Evolutionary conservation across 2,888 invertebrate species (phyloP).

Genomic region (Leptogaster cylindrica): DNA sequence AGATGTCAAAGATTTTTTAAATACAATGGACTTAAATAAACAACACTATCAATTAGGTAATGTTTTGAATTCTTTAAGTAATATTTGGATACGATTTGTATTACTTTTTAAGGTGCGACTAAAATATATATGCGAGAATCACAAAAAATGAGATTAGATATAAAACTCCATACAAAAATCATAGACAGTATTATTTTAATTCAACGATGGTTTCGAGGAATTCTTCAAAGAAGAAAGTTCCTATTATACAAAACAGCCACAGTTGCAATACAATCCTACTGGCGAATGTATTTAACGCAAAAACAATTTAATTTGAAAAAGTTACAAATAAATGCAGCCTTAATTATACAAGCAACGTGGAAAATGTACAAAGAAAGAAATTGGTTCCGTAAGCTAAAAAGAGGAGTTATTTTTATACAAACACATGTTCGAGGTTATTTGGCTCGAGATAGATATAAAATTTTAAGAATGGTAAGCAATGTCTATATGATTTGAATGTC

Average conservation of each 20-base stretch:
- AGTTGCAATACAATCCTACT: conserved; percentile 76
- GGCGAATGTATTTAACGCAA: conserved; percentile 71
- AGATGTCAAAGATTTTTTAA: conserved; percentile 84
- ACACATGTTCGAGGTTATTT: conserved; percentile 74
- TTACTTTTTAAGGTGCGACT: conserved; percentile 69
- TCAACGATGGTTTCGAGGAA: conserved; percentile 88
- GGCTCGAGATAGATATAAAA: conserved; percentile 66
- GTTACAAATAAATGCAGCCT: conserved; percentile 66
- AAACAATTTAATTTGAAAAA: conserved; percentile 62
- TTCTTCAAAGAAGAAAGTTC: conserved; percentile 79
- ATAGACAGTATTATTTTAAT: conserved; percentile 91
- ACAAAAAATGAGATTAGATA: conserved; percentile 91
- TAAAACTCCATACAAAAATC: conserved; percentile 90
- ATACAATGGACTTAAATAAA: conserved; percentile 81
- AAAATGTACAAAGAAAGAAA: conserved; percentile 71
- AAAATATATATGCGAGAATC: conserved; percentile 95
- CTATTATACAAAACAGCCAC: conserved; percentile 75
- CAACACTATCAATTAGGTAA: conserved; percentile 88
- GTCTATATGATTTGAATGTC: conserved; percentile 52
- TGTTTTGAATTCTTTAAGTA: conserved; percentile 40
- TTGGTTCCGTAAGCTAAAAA: conserved; percentile 71
- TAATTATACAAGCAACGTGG: conserved; percentile 81
- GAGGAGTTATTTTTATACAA: conserved; percentile 71
- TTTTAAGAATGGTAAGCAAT: conserved; percentile 51
- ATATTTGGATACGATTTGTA: neutral